Evolutionary conservation across 2,113 vertebrate genomes (phyloP).

Genomic region (Pelmatolapia mariae): DNA sequence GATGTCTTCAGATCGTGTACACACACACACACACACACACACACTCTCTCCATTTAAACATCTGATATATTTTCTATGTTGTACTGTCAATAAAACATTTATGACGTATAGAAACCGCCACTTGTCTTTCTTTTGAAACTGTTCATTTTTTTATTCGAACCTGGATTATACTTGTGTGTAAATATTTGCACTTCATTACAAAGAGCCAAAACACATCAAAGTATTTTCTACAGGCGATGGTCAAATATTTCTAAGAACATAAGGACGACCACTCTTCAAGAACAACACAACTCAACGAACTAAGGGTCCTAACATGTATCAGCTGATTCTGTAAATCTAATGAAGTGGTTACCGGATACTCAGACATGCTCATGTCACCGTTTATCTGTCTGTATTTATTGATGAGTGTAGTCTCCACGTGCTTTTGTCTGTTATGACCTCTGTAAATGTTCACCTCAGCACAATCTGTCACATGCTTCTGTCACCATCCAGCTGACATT

Average conservation of each 20-base stretch:
- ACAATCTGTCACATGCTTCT: neutral
- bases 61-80: neutral
- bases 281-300: rapidly evolving
- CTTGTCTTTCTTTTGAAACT: neutral
- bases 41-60: neutral
- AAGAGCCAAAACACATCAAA: neutral
- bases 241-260: neutral
- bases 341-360: neutral
- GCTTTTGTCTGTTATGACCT: neutral
- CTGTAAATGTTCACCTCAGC: neutral
- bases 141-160: neutral
- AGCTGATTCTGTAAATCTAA: neutral
- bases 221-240: neutral
- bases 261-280: neutral
- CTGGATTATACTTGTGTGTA: neutral
- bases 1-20: neutral
- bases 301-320: neutral
- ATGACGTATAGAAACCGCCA: rapidly evolving
- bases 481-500: neutral
- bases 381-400: neutral
- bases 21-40: neutral
- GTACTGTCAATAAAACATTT: neutral
- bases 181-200: neutral
- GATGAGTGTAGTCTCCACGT: rapidly evolving
- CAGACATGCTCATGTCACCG: neutral